These are phyloP conservation scores for Zaprionus camerounensis DNA, from an alignment of 1,140 invertebrate species.

Conservation along the genomic window DNA sequence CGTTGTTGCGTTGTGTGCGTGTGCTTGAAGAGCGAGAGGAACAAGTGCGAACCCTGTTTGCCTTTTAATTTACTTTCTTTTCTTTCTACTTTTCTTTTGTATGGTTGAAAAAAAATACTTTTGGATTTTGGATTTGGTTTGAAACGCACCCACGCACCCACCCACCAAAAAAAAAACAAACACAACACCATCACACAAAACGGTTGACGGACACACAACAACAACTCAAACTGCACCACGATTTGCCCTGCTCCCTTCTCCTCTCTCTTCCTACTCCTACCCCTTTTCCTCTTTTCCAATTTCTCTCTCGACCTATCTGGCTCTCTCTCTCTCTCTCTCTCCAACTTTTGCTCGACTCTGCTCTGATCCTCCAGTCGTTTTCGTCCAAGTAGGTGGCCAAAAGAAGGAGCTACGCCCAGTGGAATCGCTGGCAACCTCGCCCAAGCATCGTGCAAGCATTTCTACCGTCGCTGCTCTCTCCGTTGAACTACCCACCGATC, in stretches of 20 bases:
- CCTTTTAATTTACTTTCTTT: conserved; percentile 77
- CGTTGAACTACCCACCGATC: conserved; percentile 64
- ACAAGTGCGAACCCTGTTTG: conserved; percentile 41
- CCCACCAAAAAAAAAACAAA: background rate
- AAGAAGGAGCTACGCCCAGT: conserved; percentile 80
- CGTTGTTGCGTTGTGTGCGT: background rate
- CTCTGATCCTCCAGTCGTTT: conserved; percentile 83
- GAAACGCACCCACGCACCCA: conserved; percentile 51
- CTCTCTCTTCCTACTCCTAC: background rate
- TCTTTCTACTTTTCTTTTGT: conserved; percentile 78
- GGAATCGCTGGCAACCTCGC: conserved; percentile 82
- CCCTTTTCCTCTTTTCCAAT: background rate
- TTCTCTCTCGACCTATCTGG: conserved; percentile 3
- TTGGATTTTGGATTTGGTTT: conserved; percentile 81
- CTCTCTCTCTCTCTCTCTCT: conserved; percentile 4
- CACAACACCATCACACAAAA: conserved; percentile 51
- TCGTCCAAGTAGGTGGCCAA: conserved; percentile 84
- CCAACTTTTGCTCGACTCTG: conserved; percentile 23
- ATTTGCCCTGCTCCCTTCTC: background rate
- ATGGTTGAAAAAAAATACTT: conserved; percentile 63
- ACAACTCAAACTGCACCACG: conserved; percentile 33
- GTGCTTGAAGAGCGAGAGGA: background rate
- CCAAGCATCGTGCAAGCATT: conserved; percentile 84
- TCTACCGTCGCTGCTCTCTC: conserved; percentile 74
- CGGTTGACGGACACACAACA: conserved; percentile 72